Evolutionary conservation across 2,888 invertebrate species (phyloP), one percentile per base, ranked within the genome.

Genomic region (Ligdia adustata): DNA sequence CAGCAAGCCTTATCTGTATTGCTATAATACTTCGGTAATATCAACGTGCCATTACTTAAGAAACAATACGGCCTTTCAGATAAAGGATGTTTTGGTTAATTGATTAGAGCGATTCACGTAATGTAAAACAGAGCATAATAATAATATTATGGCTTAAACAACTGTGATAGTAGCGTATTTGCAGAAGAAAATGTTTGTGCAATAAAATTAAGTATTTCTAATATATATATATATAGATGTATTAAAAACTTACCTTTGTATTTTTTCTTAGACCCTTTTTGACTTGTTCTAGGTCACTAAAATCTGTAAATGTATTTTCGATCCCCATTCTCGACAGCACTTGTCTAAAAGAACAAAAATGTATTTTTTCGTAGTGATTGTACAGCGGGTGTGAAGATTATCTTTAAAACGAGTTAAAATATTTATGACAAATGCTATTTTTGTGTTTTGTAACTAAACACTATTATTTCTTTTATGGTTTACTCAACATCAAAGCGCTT

Each of bases 291-390:
- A 93, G 62, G 60, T 94, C 85, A 0, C 94, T 94, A 46, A 95
- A 92, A 80, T 99, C 97, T 9, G 95, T 93, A 76, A 97, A 96
- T 4, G 94, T 92, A 6, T 93, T 91, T 62, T 94, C 91, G 12
- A 99, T 91, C 2, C 95, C 95, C 73, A 95, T 92, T 61, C 93
- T 93, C 0, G 88, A 57, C 12, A 76, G 51, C 3, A 89, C 92
- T 71, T 92, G 91, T 55, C 94, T 92, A 72, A 93, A 94, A 72
- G 77, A 34, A 13, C n/a, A 22, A 22, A 6, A 22, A 22, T 22
- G 16, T 4, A 16, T 22, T n/a, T n/a, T n/a, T n/a, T n/a, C n/a
- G n/a, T n/a, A n/a, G n/a, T n/a, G n/a, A n/a, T n/a, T n/a, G n/a
- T n/a, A n/a, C n/a, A n/a, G n/a, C n/a, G n/a, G n/a, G n/a, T n/a